A percentile compares a stretch with the other conserved stretches of the same genome.
Evolutionary conservation across 2,888 invertebrate species (phyloP).

Genomic region (Rapana venosa): DNA sequence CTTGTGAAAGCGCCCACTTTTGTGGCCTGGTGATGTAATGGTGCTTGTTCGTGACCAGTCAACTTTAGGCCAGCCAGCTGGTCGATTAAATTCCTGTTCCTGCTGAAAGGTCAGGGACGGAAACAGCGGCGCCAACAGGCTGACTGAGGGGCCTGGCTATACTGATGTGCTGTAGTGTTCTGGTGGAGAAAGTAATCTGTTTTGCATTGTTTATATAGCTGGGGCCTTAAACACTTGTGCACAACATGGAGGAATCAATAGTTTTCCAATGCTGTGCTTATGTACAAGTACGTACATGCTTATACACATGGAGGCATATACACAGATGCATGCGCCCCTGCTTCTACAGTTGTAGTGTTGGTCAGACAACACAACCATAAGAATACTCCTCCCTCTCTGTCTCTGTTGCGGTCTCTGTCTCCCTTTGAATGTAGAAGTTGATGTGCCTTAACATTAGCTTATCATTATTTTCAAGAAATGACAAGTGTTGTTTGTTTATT

Average conservation of each 20-base stretch:
- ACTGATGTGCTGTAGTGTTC: neutral
- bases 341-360: neutral
- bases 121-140: neutral
- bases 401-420: no score
- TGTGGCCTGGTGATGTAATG: neutral
- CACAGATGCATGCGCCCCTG: neutral
- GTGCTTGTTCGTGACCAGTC: constrained; percentile 11
- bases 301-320: neutral
- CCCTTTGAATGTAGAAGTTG: no score
- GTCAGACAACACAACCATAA: no score
- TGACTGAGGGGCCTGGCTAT: neutral
- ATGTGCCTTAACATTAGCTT: no score
- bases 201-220: no score
- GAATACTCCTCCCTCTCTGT: no score
- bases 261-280: neutral
- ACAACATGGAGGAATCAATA: neutral
- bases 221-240: neutral
- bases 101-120: constrained; percentile 3
- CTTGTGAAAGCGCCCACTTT: neutral
- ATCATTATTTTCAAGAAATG: no score
- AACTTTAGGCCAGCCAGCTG: neutral
- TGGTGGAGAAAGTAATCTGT: no score
- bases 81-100: constrained; percentile 28
- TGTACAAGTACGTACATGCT: neutral
- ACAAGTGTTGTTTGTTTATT: no score